phyloP scores from a whole-genome alignment of 2,113 vertebrate species.

The Pogonocichla stellata region DNA sequence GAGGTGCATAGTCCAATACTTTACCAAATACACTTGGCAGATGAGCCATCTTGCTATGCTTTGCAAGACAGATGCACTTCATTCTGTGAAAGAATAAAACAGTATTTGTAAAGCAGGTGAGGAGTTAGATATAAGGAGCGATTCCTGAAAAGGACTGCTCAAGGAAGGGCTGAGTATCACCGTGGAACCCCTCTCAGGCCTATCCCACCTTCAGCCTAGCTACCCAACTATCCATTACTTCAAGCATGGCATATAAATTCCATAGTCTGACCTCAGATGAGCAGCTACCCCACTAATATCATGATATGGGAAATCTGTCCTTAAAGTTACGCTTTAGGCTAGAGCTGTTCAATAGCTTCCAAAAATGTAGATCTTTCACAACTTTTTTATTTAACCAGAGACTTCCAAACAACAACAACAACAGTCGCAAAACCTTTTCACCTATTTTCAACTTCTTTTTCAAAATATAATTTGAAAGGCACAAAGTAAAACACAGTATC shows the following conservation, averaged over 20 bases:
- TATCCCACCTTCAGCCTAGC: not conserved
- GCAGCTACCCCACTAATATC: not conserved
- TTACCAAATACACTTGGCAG: not conserved
- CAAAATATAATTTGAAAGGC: not conserved
- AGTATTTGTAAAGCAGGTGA: not conserved
- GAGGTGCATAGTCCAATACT: not conserved
- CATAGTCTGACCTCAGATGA: not conserved
- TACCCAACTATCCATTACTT: not conserved
- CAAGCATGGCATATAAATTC: not conserved
- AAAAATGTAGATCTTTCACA: not conserved
- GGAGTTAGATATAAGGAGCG: not conserved
- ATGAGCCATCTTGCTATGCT: not conserved
- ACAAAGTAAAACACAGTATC: not conserved
- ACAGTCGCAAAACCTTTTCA: not conserved
- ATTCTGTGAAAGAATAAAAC: not conserved
- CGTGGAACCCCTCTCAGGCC: fast-evolving
- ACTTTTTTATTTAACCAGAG: not conserved
- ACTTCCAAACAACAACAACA: not conserved
- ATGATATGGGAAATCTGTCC: fast-evolving
- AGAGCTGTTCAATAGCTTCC: not conserved
- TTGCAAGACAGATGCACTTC: not conserved
- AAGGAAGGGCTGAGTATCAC: not conserved
- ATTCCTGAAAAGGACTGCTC: not conserved
- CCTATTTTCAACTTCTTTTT: not conserved
- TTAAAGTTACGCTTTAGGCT: not conserved